Base-by-base conservation (phyloP, 2,797 vertebrate genomes). In the Nyctibius grandis region DNA sequence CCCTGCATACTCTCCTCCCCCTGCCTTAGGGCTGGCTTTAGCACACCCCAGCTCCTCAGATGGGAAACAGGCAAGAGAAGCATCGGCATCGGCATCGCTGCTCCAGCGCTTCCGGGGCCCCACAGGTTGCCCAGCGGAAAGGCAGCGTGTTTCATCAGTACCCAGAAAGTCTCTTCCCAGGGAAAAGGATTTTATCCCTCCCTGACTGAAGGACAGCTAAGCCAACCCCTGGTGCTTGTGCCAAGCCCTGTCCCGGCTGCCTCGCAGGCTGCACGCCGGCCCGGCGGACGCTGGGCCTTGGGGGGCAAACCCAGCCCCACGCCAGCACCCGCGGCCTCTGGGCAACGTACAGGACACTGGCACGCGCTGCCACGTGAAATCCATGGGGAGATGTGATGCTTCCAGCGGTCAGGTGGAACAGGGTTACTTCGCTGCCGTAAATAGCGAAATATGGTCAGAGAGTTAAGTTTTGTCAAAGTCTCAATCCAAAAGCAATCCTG, bases 131-230 rank as follows among this genome's bases (percentile, higher is more conserved):
- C 75, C 25, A 1, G 33, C 1, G 5, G 51, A 4, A 18, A 29
- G 25, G 86, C 72, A 8, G 63, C 5, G 0, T 0, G 0, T 42
- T 12, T 16, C 6, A 1, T 4, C 9, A 0, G 0, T 18, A 1
- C 6, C 29, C 80, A 2, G 45, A 14, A 31, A 11, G 59, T 3
- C 18, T 10, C 12, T 4, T 33, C 45, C 13, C n/a, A 8, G n/a
- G 51, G n/a, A 56, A 14, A 23, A 56, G 68, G 85, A 6, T 33
- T 75, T 36, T 5, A 9, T 16, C 50, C 59, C 33, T 3, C 40
- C 60, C 76, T 0, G 4, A 5, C 34, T 1, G 61, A 28, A 12
- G 48, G 40, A 2, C 23, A 25, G 59, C 16, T 21, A 1, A 42
- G 23, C 33, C 78, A 19, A 1, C 2, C 6, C 23, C 45, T 2